Evolutionary conservation across 2,113 vertebrate species (phyloP).

Genomic region (Ictidomys tridecemlineatus): DNA sequence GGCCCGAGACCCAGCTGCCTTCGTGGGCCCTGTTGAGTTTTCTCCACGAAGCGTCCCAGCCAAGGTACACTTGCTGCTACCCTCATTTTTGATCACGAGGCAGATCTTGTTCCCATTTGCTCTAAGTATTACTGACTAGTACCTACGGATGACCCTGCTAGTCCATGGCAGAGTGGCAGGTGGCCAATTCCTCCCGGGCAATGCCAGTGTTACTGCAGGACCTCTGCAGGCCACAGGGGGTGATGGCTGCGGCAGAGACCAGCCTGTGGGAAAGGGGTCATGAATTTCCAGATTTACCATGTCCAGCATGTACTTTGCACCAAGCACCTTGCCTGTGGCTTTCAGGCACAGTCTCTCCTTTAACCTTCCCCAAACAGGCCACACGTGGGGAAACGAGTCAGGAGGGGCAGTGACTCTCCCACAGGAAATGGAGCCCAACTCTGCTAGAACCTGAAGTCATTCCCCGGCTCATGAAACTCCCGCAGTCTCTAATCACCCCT

Average conservation of each 20-base stretch:
- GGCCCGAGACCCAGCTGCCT: not conserved
- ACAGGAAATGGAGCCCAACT: not conserved
- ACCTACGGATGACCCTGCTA: not conserved
- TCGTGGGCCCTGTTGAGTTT: not conserved
- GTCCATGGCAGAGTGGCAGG: not conserved
- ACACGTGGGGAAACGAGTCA: not conserved
- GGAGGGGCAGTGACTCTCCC: not conserved
- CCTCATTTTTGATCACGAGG: not conserved
- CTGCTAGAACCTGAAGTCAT: not conserved
- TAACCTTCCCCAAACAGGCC: not conserved
- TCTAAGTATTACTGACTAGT: not conserved
- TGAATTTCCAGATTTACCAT: not conserved
- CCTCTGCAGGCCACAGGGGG: not conserved
- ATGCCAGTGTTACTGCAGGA: not conserved
- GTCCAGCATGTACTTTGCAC: not conserved
- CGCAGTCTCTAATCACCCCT: not conserved
- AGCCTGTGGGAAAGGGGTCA: not conserved
- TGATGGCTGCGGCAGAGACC: not conserved
- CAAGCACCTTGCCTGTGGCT: not conserved
- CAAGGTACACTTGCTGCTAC: not conserved
- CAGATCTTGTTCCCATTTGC: not conserved
- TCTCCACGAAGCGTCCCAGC: not conserved
- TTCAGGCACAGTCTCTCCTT: not conserved
- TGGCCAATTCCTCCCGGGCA: not conserved
- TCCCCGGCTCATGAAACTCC: not conserved